These are phyloP conservation scores for Matsumyia berberina DNA, from an alignment of 2,888 invertebrate species.

Conservation along the genomic window DNA sequence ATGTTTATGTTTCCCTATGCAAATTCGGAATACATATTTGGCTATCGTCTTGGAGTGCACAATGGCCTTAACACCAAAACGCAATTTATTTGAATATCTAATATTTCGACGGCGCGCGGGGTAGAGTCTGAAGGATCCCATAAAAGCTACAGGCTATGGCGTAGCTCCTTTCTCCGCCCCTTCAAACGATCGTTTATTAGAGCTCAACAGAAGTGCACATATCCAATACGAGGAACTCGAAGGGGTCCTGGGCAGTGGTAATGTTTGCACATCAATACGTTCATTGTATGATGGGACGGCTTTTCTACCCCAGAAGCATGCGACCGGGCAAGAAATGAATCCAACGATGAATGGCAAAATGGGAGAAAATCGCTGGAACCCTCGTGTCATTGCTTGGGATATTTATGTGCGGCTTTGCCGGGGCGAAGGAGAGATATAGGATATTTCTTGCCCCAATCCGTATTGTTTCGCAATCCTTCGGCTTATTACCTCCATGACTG, in stretches of 20 bases:
- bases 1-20: slow-evolving; percentile 40
- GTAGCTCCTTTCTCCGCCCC: neutral
- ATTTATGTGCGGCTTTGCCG: slow-evolving; percentile 72
- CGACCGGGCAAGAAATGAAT: slow-evolving; percentile 32
- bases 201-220: slow-evolving; percentile 20
- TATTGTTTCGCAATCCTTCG: slow-evolving; percentile 61
- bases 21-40: slow-evolving; percentile 53
- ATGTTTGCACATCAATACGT: slow-evolving; percentile 69
- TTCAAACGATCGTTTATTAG: slow-evolving; percentile 44
- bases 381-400: slow-evolving; percentile 59
- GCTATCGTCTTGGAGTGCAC: slow-evolving; percentile 56
- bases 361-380: slow-evolving; percentile 50
- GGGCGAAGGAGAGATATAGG: slow-evolving; percentile 27
- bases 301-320: slow-evolving; percentile 1
- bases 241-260: slow-evolving; percentile 25
- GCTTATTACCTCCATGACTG: slow-evolving; percentile 71
- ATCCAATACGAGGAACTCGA: neutral
- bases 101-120: slow-evolving; percentile 36
- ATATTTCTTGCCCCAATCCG: slow-evolving; percentile 56
- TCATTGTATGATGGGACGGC: slow-evolving; percentile 15
- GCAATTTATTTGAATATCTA: slow-evolving; percentile 66
- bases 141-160: slow-evolving; percentile 21
- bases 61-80: slow-evolving; percentile 54
- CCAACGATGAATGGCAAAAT: slow-evolving; percentile 53
- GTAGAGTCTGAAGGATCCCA: slow-evolving; percentile 4